Base-by-base conservation (phyloP, 2,797 vertebrate species). In the Centroberyx gerrardi region DNA sequence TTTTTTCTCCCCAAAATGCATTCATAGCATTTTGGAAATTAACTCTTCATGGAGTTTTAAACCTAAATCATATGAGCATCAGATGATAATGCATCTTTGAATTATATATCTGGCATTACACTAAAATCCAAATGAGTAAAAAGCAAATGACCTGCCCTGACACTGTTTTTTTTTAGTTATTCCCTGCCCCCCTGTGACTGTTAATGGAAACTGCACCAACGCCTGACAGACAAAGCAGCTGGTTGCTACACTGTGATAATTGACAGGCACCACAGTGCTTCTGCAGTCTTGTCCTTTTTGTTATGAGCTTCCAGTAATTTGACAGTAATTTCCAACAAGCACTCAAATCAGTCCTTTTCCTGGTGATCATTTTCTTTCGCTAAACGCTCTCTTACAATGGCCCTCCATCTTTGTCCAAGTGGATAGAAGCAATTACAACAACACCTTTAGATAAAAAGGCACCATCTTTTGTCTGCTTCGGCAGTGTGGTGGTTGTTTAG, bases 241-340 rank as follows among this genome's bases (percentile, higher is more conserved):
- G 61, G 33, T 1, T 28, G 22, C 15, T n/a, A 31, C 56, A 56
- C 15, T 13, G 10, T 42, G 40, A 42, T 13, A 14, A 42, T 10
- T 12, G 40, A 12, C 8, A 42, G 33, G 33, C 33, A 6, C 33
- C 6, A 36, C 33, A 36, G 33, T 5, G 33, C 8, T 36, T 36
- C 33, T 36, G 33, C 33, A 6, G 40, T 42, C 40, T 13, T 42
- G 12, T 13, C 40, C 40, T 42, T 10, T 42, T 13, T 42, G 40
- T 12, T 42, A 42, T 42, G 12, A 42, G 40, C 18, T 62, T 66
- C 38, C 22, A 33, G 22, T 22, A 22, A 22, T 22, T 14, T 12
- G 46, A 53, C 4, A 48, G 49, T 31, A 0, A 31, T 74, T 68
- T 72, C 14, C 51, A 78, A 10, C 56, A 7, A 76, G 66, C n/a